Base-by-base conservation (phyloP, 2,888 invertebrate species). In the Macaria liturata region DNA sequence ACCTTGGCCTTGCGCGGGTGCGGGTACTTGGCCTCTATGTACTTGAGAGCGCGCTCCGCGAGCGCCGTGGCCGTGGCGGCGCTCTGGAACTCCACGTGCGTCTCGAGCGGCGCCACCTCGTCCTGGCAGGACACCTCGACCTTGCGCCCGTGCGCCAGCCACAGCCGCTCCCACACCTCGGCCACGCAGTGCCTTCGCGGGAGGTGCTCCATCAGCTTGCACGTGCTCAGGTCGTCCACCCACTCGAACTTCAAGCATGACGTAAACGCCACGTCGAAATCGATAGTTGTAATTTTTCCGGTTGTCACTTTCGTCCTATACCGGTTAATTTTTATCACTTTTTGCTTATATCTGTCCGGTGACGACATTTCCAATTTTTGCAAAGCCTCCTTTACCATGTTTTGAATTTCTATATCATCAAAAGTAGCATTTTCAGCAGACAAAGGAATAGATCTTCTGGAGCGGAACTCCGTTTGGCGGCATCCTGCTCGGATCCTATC, bases 11-110 rank as follows among this genome's bases (percentile, higher is more conserved):
- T 86, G 6, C 74, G 75, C 5, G 86, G 81, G 61, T 85, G 77
- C 2, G 88, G 88, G 65, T 91, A 91, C 63, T 90, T 91, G 0
- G 86, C 87, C 68, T 91, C 91, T 37, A 91, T 85, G 45, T 87
- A 82, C 71, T 83, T 90, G 46, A 91, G 68, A 3, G 88, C 85
- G 62, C 83, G 78, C 46, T 78, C 74, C 2, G 88, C 88, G 20
- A 91, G 58, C 37, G 75, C 74, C 65, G 71, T 80, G 3, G 85
- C 86, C 50, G 76, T 78, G 54, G 84, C 80, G 9, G 83, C 75
- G 57, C 76, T 83, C 61, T 84, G 80, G 46, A 83, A 82, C 62
- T 84, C 82, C 39, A 84, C 76, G 42, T 83, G 82, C 3, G 81
- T 70, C 68, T 86, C 83, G 42, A 88, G 62, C 3, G 85, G 83